Evolutionary conservation across 2,797 vertebrate genomes (phyloP).

Genomic region (Cyclura pinguis): DNA sequence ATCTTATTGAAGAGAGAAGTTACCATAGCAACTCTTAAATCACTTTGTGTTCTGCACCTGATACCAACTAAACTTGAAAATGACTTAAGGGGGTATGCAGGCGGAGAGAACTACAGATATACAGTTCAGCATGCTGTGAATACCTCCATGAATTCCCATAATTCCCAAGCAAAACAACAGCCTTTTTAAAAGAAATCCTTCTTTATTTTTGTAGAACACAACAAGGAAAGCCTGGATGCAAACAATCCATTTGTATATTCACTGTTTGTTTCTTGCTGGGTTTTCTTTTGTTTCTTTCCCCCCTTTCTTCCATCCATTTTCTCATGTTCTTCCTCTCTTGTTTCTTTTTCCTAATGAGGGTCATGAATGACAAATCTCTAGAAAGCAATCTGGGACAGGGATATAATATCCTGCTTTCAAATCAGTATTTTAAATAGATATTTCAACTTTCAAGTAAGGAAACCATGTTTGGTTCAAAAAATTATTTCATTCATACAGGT

Average conservation of each 20-base stretch:
- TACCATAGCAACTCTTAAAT: conserved; percentile 59
- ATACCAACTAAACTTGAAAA: conserved; percentile 60
- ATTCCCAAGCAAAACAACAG: not conserved
- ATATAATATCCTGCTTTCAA: not conserved
- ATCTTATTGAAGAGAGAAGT: conserved; percentile 59
- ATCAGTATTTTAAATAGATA: not conserved
- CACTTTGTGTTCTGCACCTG: conserved; percentile 49
- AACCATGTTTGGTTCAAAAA: not conserved
- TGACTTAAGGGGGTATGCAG: conserved; percentile 36
- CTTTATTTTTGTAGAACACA: not conserved
- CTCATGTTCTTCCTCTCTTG: not conserved
- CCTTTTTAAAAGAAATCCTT: not conserved
- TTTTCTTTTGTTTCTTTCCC: not conserved
- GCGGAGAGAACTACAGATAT: not conserved
- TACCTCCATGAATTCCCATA: conserved; percentile 9
- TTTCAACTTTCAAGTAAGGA: not conserved
- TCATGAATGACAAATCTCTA: not conserved
- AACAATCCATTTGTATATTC: not conserved
- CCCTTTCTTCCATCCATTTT: not conserved
- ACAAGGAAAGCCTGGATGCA: not conserved
- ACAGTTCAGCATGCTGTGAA: not conserved
- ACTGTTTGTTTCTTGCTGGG: not conserved
- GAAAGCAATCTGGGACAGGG: not conserved
- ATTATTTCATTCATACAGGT: not conserved
- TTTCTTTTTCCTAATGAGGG: not conserved